A percentile compares a stretch with the other conserved stretches of the same genome.
phyloP scores from a whole-genome alignment of 2,113 vertebrate species.

The Gila orcuttii region DNA sequence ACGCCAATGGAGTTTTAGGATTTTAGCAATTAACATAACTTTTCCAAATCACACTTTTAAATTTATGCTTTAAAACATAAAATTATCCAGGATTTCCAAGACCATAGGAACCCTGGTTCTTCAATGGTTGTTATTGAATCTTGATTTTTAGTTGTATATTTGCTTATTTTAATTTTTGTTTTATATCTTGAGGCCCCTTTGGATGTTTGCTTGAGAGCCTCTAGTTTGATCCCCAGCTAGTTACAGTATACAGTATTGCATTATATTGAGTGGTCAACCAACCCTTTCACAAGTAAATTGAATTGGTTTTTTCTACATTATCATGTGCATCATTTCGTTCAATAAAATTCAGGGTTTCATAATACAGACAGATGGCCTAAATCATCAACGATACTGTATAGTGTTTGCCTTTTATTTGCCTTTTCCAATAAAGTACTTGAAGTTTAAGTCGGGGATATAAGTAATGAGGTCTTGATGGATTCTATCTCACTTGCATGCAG shows the following conservation, averaged over 20 bases:
- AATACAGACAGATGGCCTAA: neutral
- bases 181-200: too few species aligned
- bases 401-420: neutral
- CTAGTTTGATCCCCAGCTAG: neutral
- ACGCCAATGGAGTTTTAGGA: too few species aligned
- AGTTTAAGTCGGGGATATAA: neutral
- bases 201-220: too few species aligned
- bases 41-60: too few species aligned
- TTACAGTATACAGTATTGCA: neutral
- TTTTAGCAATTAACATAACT: too few species aligned
- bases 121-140: too few species aligned
- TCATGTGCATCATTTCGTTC: neutral
- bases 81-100: too few species aligned
- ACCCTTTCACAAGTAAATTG: neutral
- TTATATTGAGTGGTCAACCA: neutral
- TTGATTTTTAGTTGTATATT: too few species aligned
- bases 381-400: neutral
- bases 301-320: neutral
- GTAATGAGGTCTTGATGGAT: conserved; percentile 3
- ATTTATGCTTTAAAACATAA: too few species aligned
- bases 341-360: neutral
- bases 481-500: neutral
- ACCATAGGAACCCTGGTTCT: too few species aligned
- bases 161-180: too few species aligned
- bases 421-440: conserved; percentile 15